Base-by-base conservation (phyloP, 2,113 vertebrate species). In the Sterna hirundo region DNA sequence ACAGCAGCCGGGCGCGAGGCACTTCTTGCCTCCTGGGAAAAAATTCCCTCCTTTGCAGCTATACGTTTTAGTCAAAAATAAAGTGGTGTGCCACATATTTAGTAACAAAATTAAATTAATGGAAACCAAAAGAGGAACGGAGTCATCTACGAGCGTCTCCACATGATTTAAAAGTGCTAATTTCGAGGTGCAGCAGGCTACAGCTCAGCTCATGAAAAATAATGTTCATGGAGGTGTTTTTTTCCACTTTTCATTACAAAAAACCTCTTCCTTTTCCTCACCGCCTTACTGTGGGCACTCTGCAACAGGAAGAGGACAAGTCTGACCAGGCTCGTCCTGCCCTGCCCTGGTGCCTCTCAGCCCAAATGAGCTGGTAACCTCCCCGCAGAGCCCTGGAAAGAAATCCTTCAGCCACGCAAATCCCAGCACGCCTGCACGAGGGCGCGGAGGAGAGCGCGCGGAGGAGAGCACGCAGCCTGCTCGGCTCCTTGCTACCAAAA, bases 251-350 rank as follows among this genome's bases (percentile, higher is more conserved):
- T 84, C 81, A n/a, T 54, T 40, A 44, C 47, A 51, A 26, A 23
- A 91, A 74, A 13, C 0, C 13, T 10, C 36, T 64, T 83, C 16
- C 17, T 86, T 79, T 94, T 77, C 62, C 34, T 88, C 49, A 34
- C 6, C 58, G 49, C 11, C 26, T 7, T 80, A 49, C 38, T 20
- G 12, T 54, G 68, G 46, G 61, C 42, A 18, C 58, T 60, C 46
- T 29, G 42, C 34, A 61, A 51, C 68, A 47, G 71, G 52, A 82
- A 88, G n/a, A 79, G 49, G 64, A 38, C 96, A 95, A 90, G 96
- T 57, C 95, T 90, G 79, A 88, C 85, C 94, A 88, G 34, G 86
- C 69, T 91, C 92, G 76, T 83, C 86, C 65, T 96, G 92, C 90
- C 87, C 92, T 91, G 61, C 95, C 79, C 78, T 85, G 2, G 5